Evolutionary conservation across 2,113 vertebrate species (phyloP), one percentile per base, ranked within the genome.

Genomic region (Xenotilapia caudafasciata): DNA sequence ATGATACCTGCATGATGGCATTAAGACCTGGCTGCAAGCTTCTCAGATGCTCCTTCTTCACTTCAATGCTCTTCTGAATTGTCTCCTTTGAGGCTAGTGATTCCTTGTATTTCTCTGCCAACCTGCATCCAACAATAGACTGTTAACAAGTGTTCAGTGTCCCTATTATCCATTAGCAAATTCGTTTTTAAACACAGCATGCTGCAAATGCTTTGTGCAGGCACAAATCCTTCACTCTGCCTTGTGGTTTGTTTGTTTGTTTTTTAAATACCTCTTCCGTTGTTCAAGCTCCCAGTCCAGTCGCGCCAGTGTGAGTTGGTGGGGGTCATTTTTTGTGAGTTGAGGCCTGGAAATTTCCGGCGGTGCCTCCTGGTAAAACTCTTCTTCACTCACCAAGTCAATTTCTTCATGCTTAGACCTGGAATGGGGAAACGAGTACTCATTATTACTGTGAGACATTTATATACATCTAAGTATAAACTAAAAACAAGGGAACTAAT

Each of bases 281-380:
- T 99, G 99, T 90, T 99, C 99, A 84, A 99, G 96, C 93, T 99
- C 99, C 99, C 99, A 99, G 95, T 99, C 98, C 42, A 99, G 96
- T n/a, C 99, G 97, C 2, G 98, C 97, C 80, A 99, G 95, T 2
- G 98, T 99, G 90, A 99, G 98, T 90, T 99, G 98, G 92, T 99
- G 99, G n/a, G 97, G 96, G 90, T 99, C 99, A 0, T 82, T 95
- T 80, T 96, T 96, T 15, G 99, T 99, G 90, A 98, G 91, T 1
- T 96, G 95, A 4, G 96, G 96, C 5, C 97, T 97, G 90, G 98
- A 98, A 88, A 99, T 99, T 9, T 97, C 98, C 0, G 93, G 14
- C 3, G 98, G 98, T 0, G 98, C 98, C 9, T 98, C 98, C 42
- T 95, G 83, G 91, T 98, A 98, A 95, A 99, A 99, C 86, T 99